Base-by-base conservation (phyloP, 37 sponge, comb jelly and placozoan genomes). In the Beroe forskalii region DNA sequence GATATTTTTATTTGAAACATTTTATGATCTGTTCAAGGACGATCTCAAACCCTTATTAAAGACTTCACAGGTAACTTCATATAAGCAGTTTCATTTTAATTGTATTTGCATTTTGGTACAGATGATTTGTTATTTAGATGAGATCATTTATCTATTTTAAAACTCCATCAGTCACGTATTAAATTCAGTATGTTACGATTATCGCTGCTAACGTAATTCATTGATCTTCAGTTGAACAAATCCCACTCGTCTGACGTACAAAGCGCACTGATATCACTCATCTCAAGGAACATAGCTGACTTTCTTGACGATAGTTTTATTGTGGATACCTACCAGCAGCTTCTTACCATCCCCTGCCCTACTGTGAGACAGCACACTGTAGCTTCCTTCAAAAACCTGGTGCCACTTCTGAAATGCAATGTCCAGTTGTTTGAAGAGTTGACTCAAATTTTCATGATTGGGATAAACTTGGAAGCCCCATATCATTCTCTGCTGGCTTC, bases 341-440 rank as follows among this genome's bases (percentile, higher is more conserved):
- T 80, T 23, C 55, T 80, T 22, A 44, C 86, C 4, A 80, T 80
- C 43, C 55, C 86, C 20, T 80, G 86, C 55, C 86, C 86, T 25
- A 80, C 86, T 24, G 86, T 80, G 48, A 80, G 86, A 43, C 14
- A 38, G 9, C 86, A 80, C 31, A 25, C 55, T 1, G 35, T 44
- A 4, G 55, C 55, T 44, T 44, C 55, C 3, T 80, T 80, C 23
- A 35, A 43, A 17, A 80, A 23, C 19, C 86, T 80, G 19, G 19
- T 42, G 32, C 4, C 36, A 19, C 32, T 69, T 35, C 37, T 17
- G 1, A 69, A 69, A 36, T 36, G 28, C n/a, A 44, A 80, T 9
- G 30, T 14, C 19, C 43, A 1, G 30, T 27, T n/a, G 14, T 42
- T 43, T 14, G 3, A 22, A n/a, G 48, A 0, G 25, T 25, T 44